Evolutionary conservation across 2,113 vertebrate genomes (phyloP), one percentile per base, ranked within the genome.

Genomic region (Hemicordylus capensis): DNA sequence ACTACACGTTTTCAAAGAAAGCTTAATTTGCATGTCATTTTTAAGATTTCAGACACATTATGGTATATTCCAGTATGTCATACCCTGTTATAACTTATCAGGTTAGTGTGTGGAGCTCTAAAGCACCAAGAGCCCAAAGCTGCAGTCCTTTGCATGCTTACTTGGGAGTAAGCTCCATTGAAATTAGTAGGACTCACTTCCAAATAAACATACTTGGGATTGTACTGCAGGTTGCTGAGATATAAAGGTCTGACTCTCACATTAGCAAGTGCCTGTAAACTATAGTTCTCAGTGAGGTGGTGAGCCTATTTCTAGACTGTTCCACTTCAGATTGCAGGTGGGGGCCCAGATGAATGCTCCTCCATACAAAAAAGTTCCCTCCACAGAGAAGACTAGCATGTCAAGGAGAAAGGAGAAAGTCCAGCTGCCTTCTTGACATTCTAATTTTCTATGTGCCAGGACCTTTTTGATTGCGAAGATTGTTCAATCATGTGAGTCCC

Each of bases 31-130:
- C 80, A 67, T 28, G 76, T 70, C 72, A 73, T 58, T 73, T 88
- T 91, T 91, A 80, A 1, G 1, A 91, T 92, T 91, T 89, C 2
- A 34, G 66, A 77, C 85, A 51, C 67, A 39, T 85, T 56, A 74
- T 70, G 74, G 66, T 88, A 73, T 42, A n/a, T 89, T 89, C 88
- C 88, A 79, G 77, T 84, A 56, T 90, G 91, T 46, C 89, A 94
- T 84, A 80, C 88, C 86, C 80, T 88, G 84, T 92, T 93, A 92
- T 58, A 75, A 48, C 28, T 77, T 1, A 1, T 89, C 0, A 0
- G 72, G 74, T 82, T 87, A 88, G 73, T 28, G 70, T 0, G 0
- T 28, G 85, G 83, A 88, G 44, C 84, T 7, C 28, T 84, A 48
- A 79, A 90, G 58, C 42, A 34, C 78, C 76, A 66, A 91, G 79